Evolutionary conservation across 2,797 vertebrate species (phyloP), one percentile per base, ranked within the genome.

Genomic region (Tangara arthus): DNA sequence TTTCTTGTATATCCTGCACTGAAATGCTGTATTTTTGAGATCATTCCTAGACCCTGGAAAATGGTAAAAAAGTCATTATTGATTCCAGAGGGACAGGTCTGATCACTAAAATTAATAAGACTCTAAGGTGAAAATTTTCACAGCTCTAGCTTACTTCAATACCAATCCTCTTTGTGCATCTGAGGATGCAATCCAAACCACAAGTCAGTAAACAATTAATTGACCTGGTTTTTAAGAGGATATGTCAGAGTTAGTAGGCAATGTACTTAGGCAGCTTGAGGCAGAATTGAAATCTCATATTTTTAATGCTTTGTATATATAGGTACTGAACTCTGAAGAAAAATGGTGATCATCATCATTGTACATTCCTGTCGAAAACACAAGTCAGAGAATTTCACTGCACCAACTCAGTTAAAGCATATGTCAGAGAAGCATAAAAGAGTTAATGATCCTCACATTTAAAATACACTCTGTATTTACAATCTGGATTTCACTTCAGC

Each of bases 281-380:
- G 73, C 91, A 93, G 65, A 95, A 73, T 27, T 64, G 63, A 94
- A 57, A 60, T 94, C 89, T 95, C 75, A 84, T 93, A 66, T 77
- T 93, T 93, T 95, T 96, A 96, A 95, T 95, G 87, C 46, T 94
- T 93, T 6, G 34, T 73, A 93, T 72, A 73, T 89, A 82, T 94
- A 96, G 56, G 77, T 91, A 94, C 46, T 73, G 90, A 88, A 94
- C 39, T 84, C 91, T 76, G 82, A 91, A 37, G 77, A 88, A 94
- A 91, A 94, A 89, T 37, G 30, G 37, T 75, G 24, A 90, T 83
- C 34, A 79, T 64, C 66, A 70, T 89, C 73, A 57, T 41, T 73
- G 70, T 50, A 94, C 86, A 80, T 88, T 91, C 89, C 92, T 91
- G 82, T 71, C 86, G 93, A 94, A 94, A 94, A 80, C 63, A 91